Conservation (phyloP, 2,888 invertebrate genomes). For the Caenorhabditis sinica region DNA sequence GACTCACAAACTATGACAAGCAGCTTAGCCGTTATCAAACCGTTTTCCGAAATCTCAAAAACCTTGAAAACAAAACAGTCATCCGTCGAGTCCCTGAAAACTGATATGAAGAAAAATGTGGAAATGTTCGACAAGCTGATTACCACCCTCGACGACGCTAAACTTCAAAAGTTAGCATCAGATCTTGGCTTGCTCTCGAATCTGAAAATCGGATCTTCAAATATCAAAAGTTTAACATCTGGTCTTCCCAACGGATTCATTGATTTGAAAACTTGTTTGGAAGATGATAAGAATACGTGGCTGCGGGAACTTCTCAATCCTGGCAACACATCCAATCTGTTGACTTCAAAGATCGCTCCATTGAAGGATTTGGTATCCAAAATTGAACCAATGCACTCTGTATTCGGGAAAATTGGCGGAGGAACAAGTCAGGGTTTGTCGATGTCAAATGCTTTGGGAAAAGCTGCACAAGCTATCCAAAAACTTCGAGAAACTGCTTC, state of each 20-base stretch:
- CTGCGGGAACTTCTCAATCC: neutral
- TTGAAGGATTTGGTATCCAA: too few relatives aligned
- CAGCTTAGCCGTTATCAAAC: neutral
- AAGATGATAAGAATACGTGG: neutral
- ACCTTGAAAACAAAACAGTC: neutral
- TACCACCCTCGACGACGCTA: neutral
- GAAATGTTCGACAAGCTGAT: neutral
- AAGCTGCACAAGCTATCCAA: too few relatives aligned
- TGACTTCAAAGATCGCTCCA: neutral
- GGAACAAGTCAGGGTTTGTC: too few relatives aligned
- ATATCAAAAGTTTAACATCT: neutral
- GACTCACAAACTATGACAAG: neutral
- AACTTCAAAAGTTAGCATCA: neutral
- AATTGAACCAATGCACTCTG: neutral
- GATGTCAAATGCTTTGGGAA: too few relatives aligned
- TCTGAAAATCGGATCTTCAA: neutral
- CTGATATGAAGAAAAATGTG: neutral
- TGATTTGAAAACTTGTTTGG: neutral
- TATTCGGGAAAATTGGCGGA: too few relatives aligned
- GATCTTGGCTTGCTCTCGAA: neutral
- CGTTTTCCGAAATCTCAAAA: neutral
- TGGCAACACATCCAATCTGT: neutral
- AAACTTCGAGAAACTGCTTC: too few relatives aligned
- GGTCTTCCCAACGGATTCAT: constrained; percentile 4
- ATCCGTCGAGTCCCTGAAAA: neutral